A percentile compares a stretch with the other conserved stretches of the same genome.
phyloP scores from a whole-genome alignment of 2,888 invertebrate genomes.

The Chloroclysta siterata region DNA sequence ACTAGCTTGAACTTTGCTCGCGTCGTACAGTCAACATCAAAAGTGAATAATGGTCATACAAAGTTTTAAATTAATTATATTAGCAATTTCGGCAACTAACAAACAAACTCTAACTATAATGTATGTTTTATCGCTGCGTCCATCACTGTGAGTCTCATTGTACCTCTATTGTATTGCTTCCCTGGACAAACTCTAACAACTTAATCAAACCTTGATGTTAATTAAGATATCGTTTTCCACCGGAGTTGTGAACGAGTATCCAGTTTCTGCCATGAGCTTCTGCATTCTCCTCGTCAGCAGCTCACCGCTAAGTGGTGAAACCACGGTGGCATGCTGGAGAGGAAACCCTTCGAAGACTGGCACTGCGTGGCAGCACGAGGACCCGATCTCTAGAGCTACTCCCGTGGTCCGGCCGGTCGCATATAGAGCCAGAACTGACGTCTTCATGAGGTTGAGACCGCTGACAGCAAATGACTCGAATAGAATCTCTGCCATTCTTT shows the following conservation, averaged over 20 bases:
- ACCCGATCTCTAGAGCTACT: constrained; percentile 80
- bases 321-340: constrained; percentile 92
- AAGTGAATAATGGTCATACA: no score
- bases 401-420: constrained; percentile 83
- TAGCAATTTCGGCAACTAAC: no score
- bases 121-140: no score
- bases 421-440: constrained; percentile 74
- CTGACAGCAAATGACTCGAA: constrained; percentile 86
- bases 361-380: constrained; percentile 74
- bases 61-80: no score
- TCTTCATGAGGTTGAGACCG: constrained; percentile 73
- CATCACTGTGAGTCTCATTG: no score
- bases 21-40: no score
- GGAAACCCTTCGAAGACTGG: constrained; percentile 88
- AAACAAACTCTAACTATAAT: no score
- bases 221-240: constrained; percentile 95
- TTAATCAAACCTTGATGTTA: constrained; percentile 89
- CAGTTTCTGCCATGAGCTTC: constrained; percentile 92
- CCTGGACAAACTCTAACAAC: no score
- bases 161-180: no score
- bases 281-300: constrained; percentile 92
- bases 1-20: neutral
- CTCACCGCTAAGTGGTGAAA: constrained; percentile 93
- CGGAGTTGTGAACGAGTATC: constrained; percentile 95
- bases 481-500: constrained; percentile 83